phyloP scores from a whole-genome alignment of 2,888 invertebrate genomes.

The Caenorhabditis sp. region DNA sequence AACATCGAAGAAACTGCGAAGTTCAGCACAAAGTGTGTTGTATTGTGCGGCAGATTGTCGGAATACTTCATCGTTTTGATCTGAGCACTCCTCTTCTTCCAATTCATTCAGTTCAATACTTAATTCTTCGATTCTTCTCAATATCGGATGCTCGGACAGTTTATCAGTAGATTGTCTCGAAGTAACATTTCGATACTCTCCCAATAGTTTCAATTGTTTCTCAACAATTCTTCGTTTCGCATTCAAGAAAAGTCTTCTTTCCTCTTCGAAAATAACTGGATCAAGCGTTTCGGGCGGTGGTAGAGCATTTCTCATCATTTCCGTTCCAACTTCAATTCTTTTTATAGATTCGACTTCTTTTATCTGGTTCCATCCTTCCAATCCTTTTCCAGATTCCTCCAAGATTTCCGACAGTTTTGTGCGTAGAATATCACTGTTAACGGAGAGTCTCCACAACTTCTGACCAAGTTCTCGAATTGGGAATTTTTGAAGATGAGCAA shows the following conservation, averaged over 20 bases:
- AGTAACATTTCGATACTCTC: slow-evolving; percentile 21
- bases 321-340: slow-evolving; percentile 20
- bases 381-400: slow-evolving; percentile 10
- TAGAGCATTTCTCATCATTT: slow-evolving; percentile 35
- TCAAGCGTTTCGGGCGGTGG: slow-evolving; percentile 53
- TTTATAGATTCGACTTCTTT: slow-evolving; percentile 1
- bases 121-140: slow-evolving; percentile 27
- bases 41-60: slow-evolving; percentile 45
- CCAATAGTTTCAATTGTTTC: slow-evolving; percentile 39
- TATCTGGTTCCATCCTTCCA: slow-evolving; percentile 39
- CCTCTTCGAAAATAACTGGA: slow-evolving; percentile 54
- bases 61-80: slow-evolving; percentile 15
- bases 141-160: slow-evolving; percentile 29
- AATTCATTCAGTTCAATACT: slow-evolving; percentile 12
- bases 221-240: slow-evolving; percentile 42
- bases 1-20: slow-evolving; percentile 28
- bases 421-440: slow-evolving; percentile 23
- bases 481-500: slow-evolving; percentile 46
- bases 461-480: slow-evolving; percentile 31
- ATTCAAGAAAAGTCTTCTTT: slow-evolving; percentile 30
- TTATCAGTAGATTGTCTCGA: slow-evolving; percentile 29
- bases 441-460: slow-evolving; percentile 48
- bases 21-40: slow-evolving; percentile 38
- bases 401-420: slow-evolving; percentile 2
- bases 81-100: slow-evolving; percentile 7